Conservation (phyloP, 2,888 invertebrate species). For the Serrognathus titanus region DNA sequence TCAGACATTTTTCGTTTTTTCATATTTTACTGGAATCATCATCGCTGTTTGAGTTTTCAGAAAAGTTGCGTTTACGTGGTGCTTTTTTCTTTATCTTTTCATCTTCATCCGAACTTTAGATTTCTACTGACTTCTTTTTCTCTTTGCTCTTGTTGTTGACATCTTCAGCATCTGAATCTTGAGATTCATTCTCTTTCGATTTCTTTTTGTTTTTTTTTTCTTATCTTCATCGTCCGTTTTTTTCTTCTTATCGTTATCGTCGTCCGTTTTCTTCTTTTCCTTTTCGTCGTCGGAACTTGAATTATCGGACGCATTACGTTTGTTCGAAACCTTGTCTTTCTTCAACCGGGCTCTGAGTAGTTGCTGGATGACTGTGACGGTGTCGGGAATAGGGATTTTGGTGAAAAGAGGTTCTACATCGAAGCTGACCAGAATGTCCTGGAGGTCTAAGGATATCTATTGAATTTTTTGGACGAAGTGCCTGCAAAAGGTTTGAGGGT, state of each 20-base stretch:
- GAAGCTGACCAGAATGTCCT: too few relatives aligned
- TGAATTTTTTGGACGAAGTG: too few relatives aligned
- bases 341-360: too few relatives aligned
- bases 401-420: too few relatives aligned
- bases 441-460: too few relatives aligned
- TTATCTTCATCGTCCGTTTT: conserved; percentile 1
- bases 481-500: too few relatives aligned
- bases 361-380: too few relatives aligned
- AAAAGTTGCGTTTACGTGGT: conserved; percentile 12
- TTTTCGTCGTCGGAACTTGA: conserved; percentile 40
- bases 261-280: conserved; percentile 28
- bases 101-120: conserved; percentile 16
- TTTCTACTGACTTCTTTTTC: conserved; percentile 3
- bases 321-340: conserved; percentile 13
- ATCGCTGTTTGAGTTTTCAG: conserved; percentile 20
- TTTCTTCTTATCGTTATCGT: conserved; percentile 33
- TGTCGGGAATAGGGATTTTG: too few relatives aligned
- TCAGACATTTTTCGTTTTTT: conserved; percentile 13
- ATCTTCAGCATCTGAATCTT: too few relatives aligned
- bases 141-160: conserved; percentile 7
- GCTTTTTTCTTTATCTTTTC: conserved; percentile 12
- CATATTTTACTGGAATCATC: conserved; percentile 5
- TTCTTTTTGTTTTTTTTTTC: background rate
- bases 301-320: conserved; percentile 39
- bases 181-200: background rate